phyloP scores from a whole-genome alignment of 2,797 vertebrate genomes.

The Tiaroga cobitis region DNA sequence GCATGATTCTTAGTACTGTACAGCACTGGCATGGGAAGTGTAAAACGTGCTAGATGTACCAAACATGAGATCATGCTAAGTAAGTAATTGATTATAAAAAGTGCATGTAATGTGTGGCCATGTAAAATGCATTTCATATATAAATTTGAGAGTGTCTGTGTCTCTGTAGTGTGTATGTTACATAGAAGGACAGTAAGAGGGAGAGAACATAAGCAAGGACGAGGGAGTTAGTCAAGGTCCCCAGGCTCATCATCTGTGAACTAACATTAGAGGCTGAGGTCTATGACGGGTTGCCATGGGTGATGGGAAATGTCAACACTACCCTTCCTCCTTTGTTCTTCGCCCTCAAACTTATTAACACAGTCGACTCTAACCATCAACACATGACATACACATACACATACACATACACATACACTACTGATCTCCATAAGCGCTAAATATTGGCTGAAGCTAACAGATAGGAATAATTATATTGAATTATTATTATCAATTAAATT shows the following conservation, averaged over 20 bases:
- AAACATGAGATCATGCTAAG: slow-evolving; percentile 1
- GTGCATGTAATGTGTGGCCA: not conserved
- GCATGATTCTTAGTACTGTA: not conserved
- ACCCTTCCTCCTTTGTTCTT: slow-evolving; percentile 31
- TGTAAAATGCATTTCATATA: not conserved
- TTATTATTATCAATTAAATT: not conserved
- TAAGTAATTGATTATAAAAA: not conserved
- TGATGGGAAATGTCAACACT: slow-evolving; percentile 44
- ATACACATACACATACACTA: not conserved
- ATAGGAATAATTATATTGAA: not conserved
- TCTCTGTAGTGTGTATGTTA: slow-evolving; percentile 22
- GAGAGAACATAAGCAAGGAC: slow-evolving; percentile 32
- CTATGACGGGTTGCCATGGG: slow-evolving; percentile 45
- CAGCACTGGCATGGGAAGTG: not conserved
- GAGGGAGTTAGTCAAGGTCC: slow-evolving; percentile 52
- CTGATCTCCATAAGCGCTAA: not conserved
- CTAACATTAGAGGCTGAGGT: slow-evolving; percentile 48
- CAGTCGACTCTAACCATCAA: slow-evolving; percentile 27
- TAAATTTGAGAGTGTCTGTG: slow-evolving; percentile 6
- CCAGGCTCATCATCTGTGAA: slow-evolving; percentile 54
- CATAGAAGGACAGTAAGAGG: not conserved
- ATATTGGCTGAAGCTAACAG: slow-evolving; percentile 11
- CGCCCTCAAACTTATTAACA: slow-evolving; percentile 35
- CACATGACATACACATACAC: slow-evolving; percentile 5
- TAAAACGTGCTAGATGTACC: not conserved